These are phyloP conservation scores for Crotalus tigris DNA, from an alignment of 2,113 vertebrate species.

Conservation along the genomic window DNA sequence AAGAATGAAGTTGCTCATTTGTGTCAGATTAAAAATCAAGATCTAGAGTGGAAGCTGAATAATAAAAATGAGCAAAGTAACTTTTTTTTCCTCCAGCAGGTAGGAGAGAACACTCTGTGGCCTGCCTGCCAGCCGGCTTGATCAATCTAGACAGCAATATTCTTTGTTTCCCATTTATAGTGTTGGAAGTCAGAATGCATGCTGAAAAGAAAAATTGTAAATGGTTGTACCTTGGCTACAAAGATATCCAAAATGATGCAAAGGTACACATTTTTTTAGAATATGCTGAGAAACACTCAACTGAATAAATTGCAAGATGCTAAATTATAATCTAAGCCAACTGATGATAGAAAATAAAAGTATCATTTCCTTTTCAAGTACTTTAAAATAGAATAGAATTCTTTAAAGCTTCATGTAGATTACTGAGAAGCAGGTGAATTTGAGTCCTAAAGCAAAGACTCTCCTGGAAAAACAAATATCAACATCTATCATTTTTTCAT, in stretches of 20 bases:
- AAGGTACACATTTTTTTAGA: neutral
- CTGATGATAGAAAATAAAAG: neutral
- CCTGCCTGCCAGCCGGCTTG: constrained; percentile 7
- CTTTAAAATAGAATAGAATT: neutral
- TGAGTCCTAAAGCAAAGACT: neutral
- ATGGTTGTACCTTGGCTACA: neutral
- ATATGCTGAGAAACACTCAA: neutral
- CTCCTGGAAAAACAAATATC: neutral
- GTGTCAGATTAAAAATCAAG: constrained; percentile 42
- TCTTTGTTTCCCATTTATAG: neutral
- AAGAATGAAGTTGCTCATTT: constrained; percentile 32
- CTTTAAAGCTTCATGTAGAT: neutral
- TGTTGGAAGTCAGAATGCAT: constrained; percentile 29
- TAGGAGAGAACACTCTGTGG: constrained; percentile 26
- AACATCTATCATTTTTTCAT: neutral
- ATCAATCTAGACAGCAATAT: constrained; percentile 30
- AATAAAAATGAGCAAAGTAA: constrained; percentile 46
- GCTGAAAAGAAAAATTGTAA: neutral
- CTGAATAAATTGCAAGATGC: constrained; percentile 26
- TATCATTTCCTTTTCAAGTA: neutral
- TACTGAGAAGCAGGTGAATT: neutral
- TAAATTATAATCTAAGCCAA: neutral
- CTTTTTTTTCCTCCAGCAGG: constrained; percentile 29
- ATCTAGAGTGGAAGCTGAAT: constrained; percentile 30
- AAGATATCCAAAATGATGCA: neutral